These are phyloP conservation scores for Pelusios castaneus DNA, from an alignment of 2,113 vertebrate species.

Conservation along the genomic window DNA sequence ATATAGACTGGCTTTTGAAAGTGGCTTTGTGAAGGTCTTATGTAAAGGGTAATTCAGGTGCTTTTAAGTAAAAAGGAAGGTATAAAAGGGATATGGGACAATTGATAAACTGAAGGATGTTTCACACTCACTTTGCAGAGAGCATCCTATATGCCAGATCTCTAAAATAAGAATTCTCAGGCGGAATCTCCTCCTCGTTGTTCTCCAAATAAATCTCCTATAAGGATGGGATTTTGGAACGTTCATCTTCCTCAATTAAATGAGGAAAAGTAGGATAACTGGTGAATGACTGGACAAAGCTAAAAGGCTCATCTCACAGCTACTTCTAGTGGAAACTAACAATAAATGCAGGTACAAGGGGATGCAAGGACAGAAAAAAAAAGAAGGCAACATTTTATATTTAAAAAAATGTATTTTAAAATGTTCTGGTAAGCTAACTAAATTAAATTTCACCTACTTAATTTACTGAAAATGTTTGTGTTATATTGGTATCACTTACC, in stretches of 20 bases:
- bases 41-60: not conserved
- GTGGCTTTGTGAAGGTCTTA: not conserved
- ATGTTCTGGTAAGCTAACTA: not conserved
- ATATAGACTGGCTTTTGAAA: not conserved
- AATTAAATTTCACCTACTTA: not conserved
- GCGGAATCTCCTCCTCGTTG: not conserved
- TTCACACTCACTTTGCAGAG: not conserved
- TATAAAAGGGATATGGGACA: not conserved
- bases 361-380: not conserved
- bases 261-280: not conserved
- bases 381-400: not conserved
- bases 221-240: not conserved
- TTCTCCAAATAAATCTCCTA: conserved; percentile 6
- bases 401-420: not conserved
- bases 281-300: not conserved
- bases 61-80: not conserved
- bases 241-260: not conserved
- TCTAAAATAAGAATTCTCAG: not conserved
- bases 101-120: accelerated
- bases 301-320: not conserved
- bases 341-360: not conserved
- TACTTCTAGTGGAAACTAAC: not conserved
- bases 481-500: conserved; percentile 73
- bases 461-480: not conserved
- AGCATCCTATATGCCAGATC: not conserved